phyloP scores from a whole-genome alignment of 2,113 vertebrate genomes.

The Merops nubicus region DNA sequence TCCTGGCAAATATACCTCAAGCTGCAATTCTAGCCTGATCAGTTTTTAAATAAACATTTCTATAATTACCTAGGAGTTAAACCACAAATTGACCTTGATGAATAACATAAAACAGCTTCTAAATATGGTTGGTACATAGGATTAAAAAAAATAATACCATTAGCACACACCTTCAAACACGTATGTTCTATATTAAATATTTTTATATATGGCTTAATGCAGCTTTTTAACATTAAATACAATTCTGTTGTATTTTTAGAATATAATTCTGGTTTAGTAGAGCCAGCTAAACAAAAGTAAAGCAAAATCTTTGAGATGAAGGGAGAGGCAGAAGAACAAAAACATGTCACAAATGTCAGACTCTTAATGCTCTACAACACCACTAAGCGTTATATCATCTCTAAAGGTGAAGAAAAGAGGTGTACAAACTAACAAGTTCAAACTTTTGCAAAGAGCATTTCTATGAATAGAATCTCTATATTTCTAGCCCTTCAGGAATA shows the following conservation, averaged over 20 bases:
- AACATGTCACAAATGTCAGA: not conserved
- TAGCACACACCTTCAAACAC: not conserved
- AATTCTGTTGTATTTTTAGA: not conserved
- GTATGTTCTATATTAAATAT: not conserved
- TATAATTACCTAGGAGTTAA: not conserved
- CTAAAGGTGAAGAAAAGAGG: not conserved
- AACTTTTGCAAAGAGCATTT: not conserved
- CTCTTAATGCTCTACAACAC: not conserved
- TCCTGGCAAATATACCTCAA: not conserved
- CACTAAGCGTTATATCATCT: not conserved
- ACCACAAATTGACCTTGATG: not conserved
- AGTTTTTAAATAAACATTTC: not conserved
- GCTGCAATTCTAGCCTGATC: not conserved
- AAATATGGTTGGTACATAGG: not conserved
- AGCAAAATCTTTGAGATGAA: not conserved
- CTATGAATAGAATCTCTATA: not conserved
- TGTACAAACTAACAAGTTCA: not conserved
- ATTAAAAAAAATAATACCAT: rapidly evolving
- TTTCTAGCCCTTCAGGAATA: not conserved
- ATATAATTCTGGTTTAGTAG: not conserved
- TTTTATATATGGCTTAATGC: not conserved
- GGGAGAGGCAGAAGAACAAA: not conserved
- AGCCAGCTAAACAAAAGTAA: not conserved
- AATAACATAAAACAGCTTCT: not conserved
- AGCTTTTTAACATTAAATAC: not conserved